Evolutionary conservation across 2,797 vertebrate species (phyloP).

Genomic region (Rachycentron canadum): DNA sequence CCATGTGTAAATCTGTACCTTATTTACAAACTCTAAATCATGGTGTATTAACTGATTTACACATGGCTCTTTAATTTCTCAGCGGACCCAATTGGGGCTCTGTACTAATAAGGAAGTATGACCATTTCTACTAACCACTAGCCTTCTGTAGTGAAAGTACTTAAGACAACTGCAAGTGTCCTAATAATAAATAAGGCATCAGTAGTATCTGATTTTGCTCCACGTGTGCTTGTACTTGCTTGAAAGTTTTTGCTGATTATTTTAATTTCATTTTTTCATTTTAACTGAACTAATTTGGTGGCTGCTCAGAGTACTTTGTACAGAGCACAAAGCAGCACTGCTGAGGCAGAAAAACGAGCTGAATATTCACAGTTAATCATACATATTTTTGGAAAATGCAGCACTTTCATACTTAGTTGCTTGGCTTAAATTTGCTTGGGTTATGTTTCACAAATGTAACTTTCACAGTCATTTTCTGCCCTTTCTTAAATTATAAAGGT

Average conservation of each 20-base stretch:
- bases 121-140: background rate
- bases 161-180: background rate
- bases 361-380: constrained; percentile 6
- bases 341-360: background rate
- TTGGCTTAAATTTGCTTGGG: background rate
- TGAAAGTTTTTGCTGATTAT: background rate
- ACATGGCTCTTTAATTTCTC: no score
- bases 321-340: background rate
- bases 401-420: background rate
- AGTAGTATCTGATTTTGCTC: background rate
- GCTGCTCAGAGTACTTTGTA: background rate
- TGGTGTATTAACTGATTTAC: no score
- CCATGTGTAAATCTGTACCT: no score
- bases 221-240: background rate
- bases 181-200: background rate
- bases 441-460: background rate
- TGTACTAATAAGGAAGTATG: background rate
- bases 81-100: background rate
- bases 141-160: background rate
- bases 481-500: no score
- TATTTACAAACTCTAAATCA: no score
- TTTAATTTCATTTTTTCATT: background rate
- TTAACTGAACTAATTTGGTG: background rate
- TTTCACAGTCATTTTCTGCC: no score
- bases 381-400: background rate